A percentile compares a stretch with the other conserved stretches of the same genome.
These are phyloP conservation scores for Manduca sexta DNA, from an alignment of 1,140 invertebrate species.

Conservation along the genomic window DNA sequence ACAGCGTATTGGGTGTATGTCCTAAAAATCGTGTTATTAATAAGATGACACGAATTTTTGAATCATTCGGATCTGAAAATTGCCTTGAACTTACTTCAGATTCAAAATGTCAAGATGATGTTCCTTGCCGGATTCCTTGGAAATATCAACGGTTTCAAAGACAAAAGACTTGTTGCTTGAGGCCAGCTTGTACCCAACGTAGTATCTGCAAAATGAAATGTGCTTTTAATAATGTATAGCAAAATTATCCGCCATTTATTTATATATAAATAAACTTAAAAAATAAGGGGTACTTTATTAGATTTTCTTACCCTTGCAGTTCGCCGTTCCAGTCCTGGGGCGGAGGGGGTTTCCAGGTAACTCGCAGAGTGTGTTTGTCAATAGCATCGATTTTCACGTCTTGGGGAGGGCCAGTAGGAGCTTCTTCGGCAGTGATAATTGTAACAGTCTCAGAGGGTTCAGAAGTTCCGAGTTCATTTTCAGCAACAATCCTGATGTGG, in stretches of 20 bases:
- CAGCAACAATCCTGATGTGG: constrained; percentile 92
- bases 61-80: too few relatives aligned
- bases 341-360: constrained; percentile 94
- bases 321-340: constrained; percentile 94
- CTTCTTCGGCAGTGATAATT: constrained; percentile 96
- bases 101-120: constrained; percentile 88
- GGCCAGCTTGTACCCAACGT: constrained; percentile 91
- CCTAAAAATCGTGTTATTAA: constrained; percentile 48
- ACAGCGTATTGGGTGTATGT: constrained; percentile 97
- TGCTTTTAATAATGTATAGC: not conserved
- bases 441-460: constrained; percentile 93
- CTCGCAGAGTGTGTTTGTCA: constrained; percentile 93
- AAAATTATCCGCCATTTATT: not conserved
- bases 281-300: not conserved
- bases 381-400: constrained; percentile 90
- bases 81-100: constrained; percentile 76
- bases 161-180: constrained; percentile 92
- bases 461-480: constrained; percentile 94
- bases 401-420: constrained; percentile 87
- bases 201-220: constrained; percentile 75
- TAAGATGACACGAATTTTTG: too few relatives aligned
- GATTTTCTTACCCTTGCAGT: constrained; percentile 79
- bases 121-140: constrained; percentile 92
- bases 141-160: constrained; percentile 94
- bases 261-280: not conserved